These are phyloP conservation scores for Andrena bucephala DNA, from an alignment of 2,888 invertebrate genomes.

Conservation along the genomic window DNA sequence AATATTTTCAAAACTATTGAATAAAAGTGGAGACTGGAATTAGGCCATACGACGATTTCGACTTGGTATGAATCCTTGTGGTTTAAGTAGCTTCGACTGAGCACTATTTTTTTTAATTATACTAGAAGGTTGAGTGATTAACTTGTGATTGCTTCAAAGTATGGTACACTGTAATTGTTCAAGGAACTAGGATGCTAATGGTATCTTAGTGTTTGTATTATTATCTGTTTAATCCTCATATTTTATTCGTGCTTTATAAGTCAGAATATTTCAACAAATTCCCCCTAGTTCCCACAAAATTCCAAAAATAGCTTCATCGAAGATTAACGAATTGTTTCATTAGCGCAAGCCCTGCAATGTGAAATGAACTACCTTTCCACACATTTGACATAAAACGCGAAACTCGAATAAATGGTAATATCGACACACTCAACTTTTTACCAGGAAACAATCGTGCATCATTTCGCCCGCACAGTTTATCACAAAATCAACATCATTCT, in stretches of 20 bases:
- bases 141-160: neutral
- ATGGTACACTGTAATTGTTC: neutral
- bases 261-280: neutral
- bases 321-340: no score
- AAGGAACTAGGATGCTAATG: neutral
- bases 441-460: conserved; percentile 1
- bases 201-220: neutral
- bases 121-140: neutral
- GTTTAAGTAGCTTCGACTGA: no score
- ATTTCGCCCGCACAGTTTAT: neutral
- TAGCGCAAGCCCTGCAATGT: no score
- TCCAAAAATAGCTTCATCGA: neutral
- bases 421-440: conserved; percentile 19
- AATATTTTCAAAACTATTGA: no score
- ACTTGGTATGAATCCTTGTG: no score
- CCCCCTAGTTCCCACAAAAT: no score
- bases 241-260: neutral
- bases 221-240: neutral
- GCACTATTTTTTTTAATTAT: neutral
- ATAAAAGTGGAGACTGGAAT: no score
- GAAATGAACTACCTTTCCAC: neutral
- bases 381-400: neutral
- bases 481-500: conserved; percentile 7
- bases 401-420: conserved; percentile 25
- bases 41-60: no score